Percentiles rank a stretch among this genome's conserved stretches.
Conservation (phyloP, 2,888 invertebrate species). For the Dorcus parallelipipedus region DNA sequence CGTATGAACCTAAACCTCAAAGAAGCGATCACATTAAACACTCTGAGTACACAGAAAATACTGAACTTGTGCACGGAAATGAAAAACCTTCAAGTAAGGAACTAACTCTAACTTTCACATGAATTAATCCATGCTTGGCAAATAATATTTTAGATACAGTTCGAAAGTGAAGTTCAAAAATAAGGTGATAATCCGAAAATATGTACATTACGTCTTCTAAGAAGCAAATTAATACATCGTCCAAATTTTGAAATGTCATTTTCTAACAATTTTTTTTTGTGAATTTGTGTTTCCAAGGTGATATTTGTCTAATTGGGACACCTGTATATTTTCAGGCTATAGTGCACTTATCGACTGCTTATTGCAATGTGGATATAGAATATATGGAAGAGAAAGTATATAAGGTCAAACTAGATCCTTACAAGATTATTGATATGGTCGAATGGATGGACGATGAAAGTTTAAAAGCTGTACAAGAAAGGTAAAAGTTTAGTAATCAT, state of each 20-base stretch:
- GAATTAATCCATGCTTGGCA: too few relatives aligned
- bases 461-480: background rate
- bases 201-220: too few relatives aligned
- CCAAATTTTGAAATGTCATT: too few relatives aligned
- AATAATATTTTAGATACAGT: too few relatives aligned
- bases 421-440: background rate
- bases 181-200: too few relatives aligned
- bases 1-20: conserved; percentile 65
- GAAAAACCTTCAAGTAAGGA: conserved; percentile 35
- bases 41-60: conserved; percentile 44
- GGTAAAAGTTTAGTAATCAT: background rate
- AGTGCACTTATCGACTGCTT: conserved; percentile 35
- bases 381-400: conserved; percentile 36
- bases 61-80: conserved; percentile 37
- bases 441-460: background rate
- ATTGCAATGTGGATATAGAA: conserved; percentile 29
- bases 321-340: conserved; percentile 5
- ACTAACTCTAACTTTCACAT: too few relatives aligned
- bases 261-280: too few relatives aligned
- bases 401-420: conserved; percentile 22
- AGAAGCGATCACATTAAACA: conserved; percentile 62
- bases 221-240: too few relatives aligned
- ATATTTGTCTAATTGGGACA: too few relatives aligned
- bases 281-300: too few relatives aligned
- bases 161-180: too few relatives aligned